Base-by-base conservation (phyloP, 2,888 invertebrate species). In the Acronicta leporina region DNA sequence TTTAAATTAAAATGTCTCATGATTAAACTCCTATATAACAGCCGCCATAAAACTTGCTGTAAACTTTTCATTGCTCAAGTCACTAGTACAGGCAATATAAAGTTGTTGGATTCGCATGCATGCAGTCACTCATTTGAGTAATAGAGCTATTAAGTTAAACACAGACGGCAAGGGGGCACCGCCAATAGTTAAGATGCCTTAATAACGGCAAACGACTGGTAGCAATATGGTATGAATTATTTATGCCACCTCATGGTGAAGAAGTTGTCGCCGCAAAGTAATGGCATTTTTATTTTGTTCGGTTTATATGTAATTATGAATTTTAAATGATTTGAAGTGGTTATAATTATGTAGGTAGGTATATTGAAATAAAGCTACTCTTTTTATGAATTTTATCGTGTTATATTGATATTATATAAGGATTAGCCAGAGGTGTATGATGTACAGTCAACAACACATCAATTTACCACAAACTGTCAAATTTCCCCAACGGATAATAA, bases 121-220 rank as follows among this genome's bases (percentile, higher is more conserved):
- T 80, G 74, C 76, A 80, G 69, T 76, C 77, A 64, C 78, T 84
- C 78, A 87, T 89, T 89, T 84, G 67, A 81, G 82, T 88, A 91
- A 91, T 90, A 86, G 87, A 90, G 88, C 85, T 79, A 90, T 91
- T 90, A 88, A 78, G 71, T 85, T 86, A 86, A 89, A 85, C 75
- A 82, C 75, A 84, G 80, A 76, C 80, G 80, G 78, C 57, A 74
- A 75, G 69, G 68, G 68, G 75, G 73, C 75, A 73, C 78, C 80
- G 79, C 81, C 85, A 84, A 87, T 87, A 84, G 73, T 81, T 72
- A 72, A 81, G 82, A 85, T 83, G 75, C 82, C 80, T 81, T 82
- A 80, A 80, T 84, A 85, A 82, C 79, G 68, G 79, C 75, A 62
- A 78, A 75, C 77, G 77, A 67, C 75, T 77, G 63, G 73, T 74